Evolutionary conservation across 1,140 invertebrate species (phyloP).

Genomic region (Maniola jurtina): DNA sequence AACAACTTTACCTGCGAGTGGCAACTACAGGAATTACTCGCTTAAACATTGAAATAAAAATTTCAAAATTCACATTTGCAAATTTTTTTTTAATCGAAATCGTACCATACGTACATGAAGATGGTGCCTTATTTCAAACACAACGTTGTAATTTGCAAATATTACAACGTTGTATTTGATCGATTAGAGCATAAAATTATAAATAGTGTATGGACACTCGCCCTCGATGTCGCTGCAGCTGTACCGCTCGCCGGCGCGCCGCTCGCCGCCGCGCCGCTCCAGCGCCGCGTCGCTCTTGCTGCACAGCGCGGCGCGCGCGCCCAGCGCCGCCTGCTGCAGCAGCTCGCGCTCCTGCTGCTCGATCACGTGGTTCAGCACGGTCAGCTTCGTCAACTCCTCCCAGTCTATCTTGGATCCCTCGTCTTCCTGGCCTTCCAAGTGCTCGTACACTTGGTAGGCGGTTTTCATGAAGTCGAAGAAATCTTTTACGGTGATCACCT

Average conservation of each 20-base stretch:
- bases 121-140: no score
- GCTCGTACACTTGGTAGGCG: conserved; percentile 83
- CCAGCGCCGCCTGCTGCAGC: conserved; percentile 50
- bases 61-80: no score
- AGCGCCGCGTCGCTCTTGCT: conserved; percentile 64
- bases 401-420: conserved; percentile 82
- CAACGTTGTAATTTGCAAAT: no score
- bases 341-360: conserved; percentile 68
- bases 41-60: no score
- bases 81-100: no score
- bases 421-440: conserved; percentile 80
- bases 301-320: conserved; percentile 49
- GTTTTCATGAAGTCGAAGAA: conserved; percentile 87
- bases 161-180: not conserved
- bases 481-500: conserved; percentile 82
- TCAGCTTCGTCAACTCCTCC: conserved; percentile 79
- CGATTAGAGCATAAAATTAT: no score
- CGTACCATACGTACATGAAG: no score
- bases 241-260: conserved; percentile 49
- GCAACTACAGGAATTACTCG: not conserved
- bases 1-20: conserved; percentile 38
- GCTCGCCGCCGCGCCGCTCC: conserved; percentile 45
- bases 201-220: conserved; percentile 30
- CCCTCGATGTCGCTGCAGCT: conserved; percentile 71
- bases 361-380: conserved; percentile 70